These are phyloP conservation scores for human DNA, from an alignment of 2,113 vertebrate species.

Conservation along the genomic window GRCh38 chr1:199248001-199248500, in stretches of 20 bases:
- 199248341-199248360: background rate
- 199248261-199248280: background rate
- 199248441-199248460: background rate
- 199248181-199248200: background rate
- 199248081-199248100: background rate
- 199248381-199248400: background rate
- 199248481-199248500: background rate
- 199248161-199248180: background rate
- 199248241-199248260: background rate
- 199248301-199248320: background rate
- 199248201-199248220: background rate
- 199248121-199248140: background rate
- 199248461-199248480: background rate
- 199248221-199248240: background rate
- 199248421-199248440: background rate
- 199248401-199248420: background rate
- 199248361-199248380: background rate
- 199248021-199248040: background rate
- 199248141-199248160: background rate
- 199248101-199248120: background rate
- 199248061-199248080: background rate
- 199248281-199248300: background rate
- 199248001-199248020: background rate
- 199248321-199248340: background rate
- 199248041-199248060: background rate